phyloP scores from a whole-genome alignment of 2,888 invertebrate species.

The Dryobotodes eremita region DNA sequence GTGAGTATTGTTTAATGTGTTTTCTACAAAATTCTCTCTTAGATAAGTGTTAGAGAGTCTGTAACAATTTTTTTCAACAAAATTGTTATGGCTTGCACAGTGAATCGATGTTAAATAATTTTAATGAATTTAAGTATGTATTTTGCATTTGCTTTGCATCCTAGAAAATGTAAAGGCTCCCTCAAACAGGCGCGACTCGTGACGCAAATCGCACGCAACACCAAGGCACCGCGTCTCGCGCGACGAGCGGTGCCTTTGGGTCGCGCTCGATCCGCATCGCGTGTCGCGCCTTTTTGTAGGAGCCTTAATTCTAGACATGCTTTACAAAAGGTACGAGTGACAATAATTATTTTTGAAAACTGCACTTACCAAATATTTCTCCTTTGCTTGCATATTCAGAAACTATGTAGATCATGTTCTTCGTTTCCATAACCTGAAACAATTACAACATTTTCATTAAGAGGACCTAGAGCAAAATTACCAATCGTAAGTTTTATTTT shows the following conservation, averaged over 20 bases:
- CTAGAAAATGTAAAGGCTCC: neutral
- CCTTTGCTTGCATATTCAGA: conserved; percentile 99
- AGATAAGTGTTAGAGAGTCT: neutral
- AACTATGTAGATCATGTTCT: conserved; percentile 99
- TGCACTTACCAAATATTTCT: conserved; percentile 97
- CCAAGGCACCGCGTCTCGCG: too few relatives aligned
- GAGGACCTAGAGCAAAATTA: neutral
- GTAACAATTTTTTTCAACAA: neutral
- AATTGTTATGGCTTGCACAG: neutral
- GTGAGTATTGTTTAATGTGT: conserved; percentile 10
- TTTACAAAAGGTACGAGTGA: too few relatives aligned
- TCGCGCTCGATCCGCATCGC: too few relatives aligned
- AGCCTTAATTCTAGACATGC: too few relatives aligned
- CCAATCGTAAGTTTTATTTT: neutral
- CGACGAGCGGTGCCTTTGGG: too few relatives aligned
- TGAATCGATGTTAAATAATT: neutral
- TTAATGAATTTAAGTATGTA: neutral
- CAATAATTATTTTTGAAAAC: neutral
- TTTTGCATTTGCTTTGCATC: neutral
- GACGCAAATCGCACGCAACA: too few relatives aligned
- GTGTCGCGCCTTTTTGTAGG: too few relatives aligned
- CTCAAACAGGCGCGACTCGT: too few relatives aligned
- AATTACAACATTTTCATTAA: conserved; percentile 50
- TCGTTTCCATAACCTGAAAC: conserved; percentile 98
- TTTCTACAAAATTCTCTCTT: conserved; percentile 21